Base-by-base conservation (phyloP, 2,113 vertebrate species). In the Peromyscus polionotus region DNA sequence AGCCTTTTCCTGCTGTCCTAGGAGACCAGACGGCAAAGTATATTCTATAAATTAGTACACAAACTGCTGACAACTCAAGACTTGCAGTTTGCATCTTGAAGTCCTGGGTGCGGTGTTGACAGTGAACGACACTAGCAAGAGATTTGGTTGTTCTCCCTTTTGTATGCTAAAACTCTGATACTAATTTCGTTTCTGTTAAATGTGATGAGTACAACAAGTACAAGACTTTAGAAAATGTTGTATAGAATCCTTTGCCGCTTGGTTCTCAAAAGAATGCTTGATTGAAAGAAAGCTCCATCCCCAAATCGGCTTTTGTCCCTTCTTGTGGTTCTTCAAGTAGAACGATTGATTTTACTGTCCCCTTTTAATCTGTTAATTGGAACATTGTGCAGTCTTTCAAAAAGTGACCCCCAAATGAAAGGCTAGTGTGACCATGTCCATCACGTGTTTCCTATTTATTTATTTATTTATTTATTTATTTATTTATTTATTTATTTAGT, bases 131-230 rank as follows among this genome's bases (percentile, higher is more conserved):
- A 92, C 83, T 76, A 88, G 39, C 45, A 83, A 80, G 90, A 93
- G 65, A 86, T 61, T 86, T 88, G 36, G 9, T 42, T 45, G 7
- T 11, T 94, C n/a, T 77, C 76, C 67, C 93, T 91, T 93, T 83
- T 39, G 22, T 36, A 83, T 73, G 14, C 87, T 89, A 81, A 85
- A 70, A 81, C 77, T 65, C 45, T 83, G 45, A 31, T 88, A 67
- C 20, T 86, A 68, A 70, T 91, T 96, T 88, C 91, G 59, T 76
- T 24, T 48, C 39, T 11, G 45, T 97, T 95, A 42, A 90, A 72
- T 97, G 51, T 81, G 81, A 87, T 97, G 24, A 72, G 48, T 85
- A 57, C 85, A 87, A 95, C 85, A 87, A 96, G 91, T 81, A 65
- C 4, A 57, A 1, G n/a, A 77, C 57, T 94, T 90, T 85, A 90